Evolutionary conservation across 2,888 invertebrate genomes (phyloP).

Genomic region (Adelognathus sp.): DNA sequence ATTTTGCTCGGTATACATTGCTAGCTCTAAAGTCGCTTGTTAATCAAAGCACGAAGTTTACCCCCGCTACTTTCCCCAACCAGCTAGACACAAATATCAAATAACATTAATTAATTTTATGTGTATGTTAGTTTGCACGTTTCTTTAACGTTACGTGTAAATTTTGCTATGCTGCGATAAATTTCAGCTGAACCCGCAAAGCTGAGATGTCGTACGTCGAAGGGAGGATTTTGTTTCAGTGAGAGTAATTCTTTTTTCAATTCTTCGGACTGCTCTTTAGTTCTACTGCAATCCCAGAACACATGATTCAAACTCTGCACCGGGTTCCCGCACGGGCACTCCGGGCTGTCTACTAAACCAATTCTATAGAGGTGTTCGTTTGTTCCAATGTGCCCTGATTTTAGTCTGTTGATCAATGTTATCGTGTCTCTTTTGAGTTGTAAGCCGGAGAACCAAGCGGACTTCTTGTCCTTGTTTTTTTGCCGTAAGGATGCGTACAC

Average conservation of each 20-base stretch:
- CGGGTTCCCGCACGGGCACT: background rate
- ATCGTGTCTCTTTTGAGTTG: background rate
- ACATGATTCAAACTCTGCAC: background rate
- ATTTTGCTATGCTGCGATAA: background rate
- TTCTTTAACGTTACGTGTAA: background rate
- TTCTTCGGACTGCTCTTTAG: background rate
- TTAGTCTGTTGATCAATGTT: background rate
- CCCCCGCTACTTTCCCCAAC: no score
- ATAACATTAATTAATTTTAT: no score
- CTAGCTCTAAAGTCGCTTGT: no score
- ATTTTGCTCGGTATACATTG: no score
- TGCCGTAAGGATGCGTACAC: no score
- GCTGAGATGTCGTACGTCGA: background rate
- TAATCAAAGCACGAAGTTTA: no score
- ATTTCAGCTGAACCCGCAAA: background rate
- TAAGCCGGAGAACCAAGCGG: background rate
- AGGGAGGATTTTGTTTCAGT: background rate
- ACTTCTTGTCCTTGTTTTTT: no score
- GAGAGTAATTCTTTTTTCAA: background rate
- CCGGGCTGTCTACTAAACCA: background rate
- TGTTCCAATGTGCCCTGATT: background rate
- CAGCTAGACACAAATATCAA: no score
- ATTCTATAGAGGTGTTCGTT: background rate
- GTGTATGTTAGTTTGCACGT: background rate
- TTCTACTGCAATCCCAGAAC: background rate